Evolutionary conservation across 2,888 invertebrate genomes (phyloP).

Genomic region (Cremastinae sp.): DNA sequence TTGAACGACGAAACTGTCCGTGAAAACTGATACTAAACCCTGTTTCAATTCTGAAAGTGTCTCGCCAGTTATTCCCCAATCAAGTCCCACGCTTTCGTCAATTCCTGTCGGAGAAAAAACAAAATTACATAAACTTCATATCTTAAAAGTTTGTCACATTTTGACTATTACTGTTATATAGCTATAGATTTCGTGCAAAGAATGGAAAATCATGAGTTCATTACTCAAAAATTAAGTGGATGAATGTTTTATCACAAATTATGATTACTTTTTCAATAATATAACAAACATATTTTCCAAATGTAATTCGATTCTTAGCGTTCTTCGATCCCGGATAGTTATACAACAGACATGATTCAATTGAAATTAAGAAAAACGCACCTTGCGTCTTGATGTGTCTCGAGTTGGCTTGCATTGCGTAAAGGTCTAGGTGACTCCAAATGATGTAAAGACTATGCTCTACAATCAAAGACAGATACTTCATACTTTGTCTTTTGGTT

Average conservation of each 20-base stretch:
- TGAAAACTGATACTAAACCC: slow-evolving; percentile 87
- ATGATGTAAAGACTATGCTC: slow-evolving; percentile 88
- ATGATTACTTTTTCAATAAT: too few species aligned
- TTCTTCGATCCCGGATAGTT: too few species aligned
- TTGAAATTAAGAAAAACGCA: slow-evolving; percentile 55
- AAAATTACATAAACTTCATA: slow-evolving; percentile 50
- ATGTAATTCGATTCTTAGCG: too few species aligned
- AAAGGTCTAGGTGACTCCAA: slow-evolving; percentile 89
- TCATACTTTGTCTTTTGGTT: slow-evolving; percentile 83
- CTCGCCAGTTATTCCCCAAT: slow-evolving; percentile 83
- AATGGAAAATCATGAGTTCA: too few species aligned
- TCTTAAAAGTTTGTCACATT: too few species aligned
- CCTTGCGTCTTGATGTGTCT: slow-evolving; percentile 72
- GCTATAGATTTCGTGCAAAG: too few species aligned
- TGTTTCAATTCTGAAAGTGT: slow-evolving; percentile 87
- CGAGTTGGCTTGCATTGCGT: slow-evolving; percentile 84
- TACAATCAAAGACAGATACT: slow-evolving; percentile 85
- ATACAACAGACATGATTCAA: neutral
- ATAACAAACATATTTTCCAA: too few species aligned
- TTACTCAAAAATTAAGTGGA: too few species aligned
- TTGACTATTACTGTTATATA: too few species aligned
- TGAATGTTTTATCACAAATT: too few species aligned
- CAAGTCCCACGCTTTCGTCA: slow-evolving; percentile 71
- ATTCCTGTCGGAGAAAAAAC: slow-evolving; percentile 67
- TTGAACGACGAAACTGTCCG: slow-evolving; percentile 89